Evolutionary conservation across 2,888 invertebrate genomes (phyloP).

Genomic region (Trichogramma evanescens): DNA sequence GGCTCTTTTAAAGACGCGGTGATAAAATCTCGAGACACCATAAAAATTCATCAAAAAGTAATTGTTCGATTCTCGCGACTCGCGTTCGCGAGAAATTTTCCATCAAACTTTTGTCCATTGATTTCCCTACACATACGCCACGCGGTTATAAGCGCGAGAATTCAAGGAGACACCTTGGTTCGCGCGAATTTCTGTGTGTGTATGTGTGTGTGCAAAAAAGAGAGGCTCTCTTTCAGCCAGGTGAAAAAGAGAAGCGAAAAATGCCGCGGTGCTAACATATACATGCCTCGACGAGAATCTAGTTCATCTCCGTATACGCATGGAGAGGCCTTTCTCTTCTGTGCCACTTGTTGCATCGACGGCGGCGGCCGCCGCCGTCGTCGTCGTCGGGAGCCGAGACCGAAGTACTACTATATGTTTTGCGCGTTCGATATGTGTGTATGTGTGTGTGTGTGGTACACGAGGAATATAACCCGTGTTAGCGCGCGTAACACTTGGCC

Average conservation of each 20-base stretch:
- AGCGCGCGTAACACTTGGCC: conserved; percentile 34
- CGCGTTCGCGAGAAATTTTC: no score
- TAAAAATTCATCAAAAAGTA: no score
- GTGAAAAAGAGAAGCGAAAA: conserved; percentile 29
- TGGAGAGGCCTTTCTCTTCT: conserved; percentile 44
- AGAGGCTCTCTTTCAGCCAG: conserved; percentile 39
- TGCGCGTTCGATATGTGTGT: conserved; percentile 32
- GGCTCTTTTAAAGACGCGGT: no score
- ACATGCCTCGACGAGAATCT: conserved; percentile 31
- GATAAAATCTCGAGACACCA: no score
- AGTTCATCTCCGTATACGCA: conserved; percentile 42
- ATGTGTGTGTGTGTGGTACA: conserved; percentile 16
- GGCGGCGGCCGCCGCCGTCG: background rate
- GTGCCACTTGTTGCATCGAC: conserved; percentile 41
- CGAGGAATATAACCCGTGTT: conserved; percentile 41
- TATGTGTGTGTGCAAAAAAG: background rate
- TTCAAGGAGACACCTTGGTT: no score
- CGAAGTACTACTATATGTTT: conserved; percentile 11
- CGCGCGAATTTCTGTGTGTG: no score
- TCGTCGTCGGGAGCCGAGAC: conserved; percentile 10
- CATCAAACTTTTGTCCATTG: no score
- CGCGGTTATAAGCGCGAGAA: no score
- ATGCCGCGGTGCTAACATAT: conserved; percentile 25
- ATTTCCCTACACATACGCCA: no score
- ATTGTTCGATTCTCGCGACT: no score